Evolutionary conservation across 1,140 invertebrate genomes (phyloP).

Genomic region (Maconellicoccus hirsutus): DNA sequence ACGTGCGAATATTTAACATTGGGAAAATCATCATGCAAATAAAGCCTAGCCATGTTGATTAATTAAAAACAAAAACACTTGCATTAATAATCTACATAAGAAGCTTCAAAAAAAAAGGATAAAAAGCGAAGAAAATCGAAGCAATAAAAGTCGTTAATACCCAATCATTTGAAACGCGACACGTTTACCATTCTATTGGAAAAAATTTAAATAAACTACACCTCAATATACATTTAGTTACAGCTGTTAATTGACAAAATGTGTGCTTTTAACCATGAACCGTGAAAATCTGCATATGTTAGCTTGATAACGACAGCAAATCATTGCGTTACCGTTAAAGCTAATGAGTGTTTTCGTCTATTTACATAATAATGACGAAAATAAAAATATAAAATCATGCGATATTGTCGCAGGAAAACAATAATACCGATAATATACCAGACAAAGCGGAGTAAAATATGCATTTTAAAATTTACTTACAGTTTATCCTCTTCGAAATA

Average conservation of each 20-base stretch:
- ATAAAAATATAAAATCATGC: too few relatives aligned
- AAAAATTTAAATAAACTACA: not conserved
- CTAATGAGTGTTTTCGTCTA: too few relatives aligned
- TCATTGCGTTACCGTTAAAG: too few relatives aligned
- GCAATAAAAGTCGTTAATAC: not conserved
- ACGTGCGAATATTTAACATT: not conserved
- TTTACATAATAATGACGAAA: too few relatives aligned
- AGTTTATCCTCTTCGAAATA: slow-evolving; percentile 4
- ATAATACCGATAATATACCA: too few relatives aligned
- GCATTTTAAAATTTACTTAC: not conserved
- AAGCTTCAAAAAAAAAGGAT: not conserved
- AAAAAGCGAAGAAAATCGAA: not conserved
- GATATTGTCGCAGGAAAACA: too few relatives aligned
- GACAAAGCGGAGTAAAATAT: too few relatives aligned
- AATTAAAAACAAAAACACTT: not conserved
- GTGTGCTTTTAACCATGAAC: not conserved
- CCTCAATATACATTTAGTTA: not conserved
- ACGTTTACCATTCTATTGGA: not conserved
- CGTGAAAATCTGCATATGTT: not conserved
- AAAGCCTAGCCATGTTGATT: not conserved
- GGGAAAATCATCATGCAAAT: not conserved
- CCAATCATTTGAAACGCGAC: not conserved
- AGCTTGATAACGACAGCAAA: not conserved
- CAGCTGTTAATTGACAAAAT: not conserved
- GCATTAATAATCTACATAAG: not conserved